Percentiles rank a stretch among this genome's conserved stretches.
These are phyloP conservation scores for Pelosia muscerda DNA, from an alignment of 2,888 invertebrate species.

Conservation along the genomic window DNA sequence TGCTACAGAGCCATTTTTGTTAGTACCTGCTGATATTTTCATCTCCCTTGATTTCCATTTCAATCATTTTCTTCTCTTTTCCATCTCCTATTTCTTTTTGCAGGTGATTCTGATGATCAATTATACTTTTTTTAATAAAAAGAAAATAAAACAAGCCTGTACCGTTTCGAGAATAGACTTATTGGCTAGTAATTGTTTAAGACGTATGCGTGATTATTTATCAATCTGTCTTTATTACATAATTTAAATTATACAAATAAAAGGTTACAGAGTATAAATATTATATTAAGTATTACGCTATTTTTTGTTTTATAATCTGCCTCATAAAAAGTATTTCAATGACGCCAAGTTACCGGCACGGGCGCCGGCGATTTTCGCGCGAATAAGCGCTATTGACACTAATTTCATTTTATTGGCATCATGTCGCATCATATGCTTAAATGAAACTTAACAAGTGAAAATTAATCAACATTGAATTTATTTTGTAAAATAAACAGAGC, in stretches of 20 bases:
- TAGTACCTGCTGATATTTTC: no score
- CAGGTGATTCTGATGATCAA: no score
- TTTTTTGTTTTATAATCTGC: background rate
- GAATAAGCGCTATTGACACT: slow-evolving; percentile 35
- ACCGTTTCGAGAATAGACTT: background rate
- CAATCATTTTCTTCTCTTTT: no score
- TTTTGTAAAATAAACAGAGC: background rate
- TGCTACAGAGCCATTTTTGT: no score
- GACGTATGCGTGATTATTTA: background rate
- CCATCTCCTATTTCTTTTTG: no score
- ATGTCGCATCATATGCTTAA: background rate
- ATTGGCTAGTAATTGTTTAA: background rate
- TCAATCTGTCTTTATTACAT: slow-evolving; percentile 6
- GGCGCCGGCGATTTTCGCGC: slow-evolving; percentile 10
- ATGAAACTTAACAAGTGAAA: slow-evolving; percentile 1
- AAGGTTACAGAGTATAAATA: background rate
- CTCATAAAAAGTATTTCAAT: slow-evolving; percentile 22
- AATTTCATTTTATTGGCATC: slow-evolving; percentile 18
- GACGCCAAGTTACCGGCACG: slow-evolving; percentile 31
- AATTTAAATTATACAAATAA: slow-evolving; percentile 6
- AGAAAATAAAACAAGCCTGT: background rate
- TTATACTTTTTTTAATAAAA: no score
- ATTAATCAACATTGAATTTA: background rate
- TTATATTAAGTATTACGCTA: background rate
- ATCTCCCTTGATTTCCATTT: no score